Base-by-base conservation (phyloP, 2,113 vertebrate species). In the Pandion haliaetus region DNA sequence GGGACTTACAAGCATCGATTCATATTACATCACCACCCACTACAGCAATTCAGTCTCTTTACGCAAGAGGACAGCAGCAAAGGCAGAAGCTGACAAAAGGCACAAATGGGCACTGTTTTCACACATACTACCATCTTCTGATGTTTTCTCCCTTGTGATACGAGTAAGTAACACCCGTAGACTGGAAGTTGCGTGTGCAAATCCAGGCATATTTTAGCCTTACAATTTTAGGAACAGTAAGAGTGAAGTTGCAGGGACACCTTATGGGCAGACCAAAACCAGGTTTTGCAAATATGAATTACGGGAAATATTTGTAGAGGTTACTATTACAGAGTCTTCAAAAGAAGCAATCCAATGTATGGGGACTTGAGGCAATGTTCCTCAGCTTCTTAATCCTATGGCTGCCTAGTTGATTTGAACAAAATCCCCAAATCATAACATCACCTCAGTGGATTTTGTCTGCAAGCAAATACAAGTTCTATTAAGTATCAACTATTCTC, bases 81-180 rank as follows among this genome's bases (percentile, higher is more conserved):
- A 67, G 55, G 66, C 91, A 91, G 61, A 72, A 88, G 73, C 81
- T 82, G 92, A 84, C 66, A 96, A 91, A 90, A 91, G 44, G 62
- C 61, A 67, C 42, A 79, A 80, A 57, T 2, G n/a, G 38, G 61
- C 14, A 58, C 38, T 54, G 21, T 72, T 96, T 94, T 93, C 84
- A 84, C 93, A 89, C 77, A 28, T 44, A 29, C 2, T 32, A 29
- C 17, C 69, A 82, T 19, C 73, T 74, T 31, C 2, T 5, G 55
- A 42, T 52, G 49, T 52, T 17, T 83, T 52, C 31, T 92, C 74
- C 57, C 49, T 38, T 0, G 10, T 45, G 86, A 50, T 25, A 79
- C 10, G 38, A 89, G 42, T 50, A 63, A 69, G 49, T 65, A 89
- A 76, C 34, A 63, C 34, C 14, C 14, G 2, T 8, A 63, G 38